Base-by-base conservation (phyloP, 2,888 invertebrate genomes). In the Epirrhoe tristata region DNA sequence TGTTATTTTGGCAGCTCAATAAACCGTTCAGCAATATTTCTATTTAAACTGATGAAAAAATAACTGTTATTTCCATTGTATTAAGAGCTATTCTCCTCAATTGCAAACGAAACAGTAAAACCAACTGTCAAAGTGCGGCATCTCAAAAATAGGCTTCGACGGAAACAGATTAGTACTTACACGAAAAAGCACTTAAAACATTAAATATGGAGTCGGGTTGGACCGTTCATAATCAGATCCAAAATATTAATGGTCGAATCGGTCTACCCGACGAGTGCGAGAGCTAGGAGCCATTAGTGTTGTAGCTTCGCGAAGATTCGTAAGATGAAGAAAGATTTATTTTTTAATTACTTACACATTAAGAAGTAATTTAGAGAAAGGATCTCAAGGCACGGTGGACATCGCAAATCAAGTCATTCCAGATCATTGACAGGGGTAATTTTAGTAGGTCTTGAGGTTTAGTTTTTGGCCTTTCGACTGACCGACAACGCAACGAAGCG, bases 181-280 rank as follows among this genome's bases (percentile, higher is more conserved):
- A 88, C 76, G 84, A 83, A 84, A 90, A 85, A 83, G 84, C 90
- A 89, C 90, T 91, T 87, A 83, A 83, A 84, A 83, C 85, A 89
- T 91, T 88, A 89, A 91, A 89, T 88, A 90, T 90, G 86, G 78
- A 76, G 70, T 72, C 72, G 78, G 80, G 75, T 72, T 74, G 69
- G 76, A 74, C 78, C 70, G 78, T 80, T 84, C 80, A 84, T 83
- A 53, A 86, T 85, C 78, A 77, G 24, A 66, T 64, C 53, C 64
- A 74, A 82, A 85, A 85, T 84, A 82, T 83, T 82, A 80, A 82
- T 80, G 76, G 66, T 69, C 6, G 48, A 57, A 59, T 54, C 39
- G 43, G 16, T 24, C 32, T 0, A 43, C n/a, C 34, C 34, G 36
- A 31, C 5, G 6, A 58, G 16, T 31, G 7, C 31, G 39, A 46